Conservation (phyloP, 1,140 invertebrate genomes). For the Alviniconcha marisindica region DNA sequence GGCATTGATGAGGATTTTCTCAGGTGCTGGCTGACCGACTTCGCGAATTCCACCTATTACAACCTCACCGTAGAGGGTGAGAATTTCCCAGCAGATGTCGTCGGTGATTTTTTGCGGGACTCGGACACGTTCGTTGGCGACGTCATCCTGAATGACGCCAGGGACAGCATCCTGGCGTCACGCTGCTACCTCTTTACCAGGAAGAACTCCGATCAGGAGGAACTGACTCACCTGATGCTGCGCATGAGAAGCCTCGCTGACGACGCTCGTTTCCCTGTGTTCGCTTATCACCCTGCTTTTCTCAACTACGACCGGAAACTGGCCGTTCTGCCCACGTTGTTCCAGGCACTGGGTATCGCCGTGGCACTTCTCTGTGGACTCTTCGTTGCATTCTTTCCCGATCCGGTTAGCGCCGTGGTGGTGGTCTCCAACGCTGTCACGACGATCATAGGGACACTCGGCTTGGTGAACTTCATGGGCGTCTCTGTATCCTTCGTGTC, state of each 20-base stretch:
- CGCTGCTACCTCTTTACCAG: constrained; percentile 57
- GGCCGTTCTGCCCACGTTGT: constrained; percentile 91
- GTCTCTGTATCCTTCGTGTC: constrained; percentile 97
- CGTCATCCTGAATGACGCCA: constrained; percentile 88
- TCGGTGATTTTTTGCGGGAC: constrained; percentile 78
- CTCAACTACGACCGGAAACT: constrained; percentile 84
- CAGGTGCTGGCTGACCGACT: constrained; percentile 45
- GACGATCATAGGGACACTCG: constrained; percentile 96
- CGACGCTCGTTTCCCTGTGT: constrained; percentile 51
- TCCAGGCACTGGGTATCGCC: constrained; percentile 94
- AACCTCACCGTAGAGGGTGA: neutral
- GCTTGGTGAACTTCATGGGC: constrained; percentile 96
- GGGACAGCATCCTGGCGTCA: constrained; percentile 85
- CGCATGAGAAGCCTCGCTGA: constrained; percentile 52
- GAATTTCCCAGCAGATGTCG: constrained; percentile 23
- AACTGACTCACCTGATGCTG: constrained; percentile 57
- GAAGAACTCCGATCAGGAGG: constrained; percentile 47
- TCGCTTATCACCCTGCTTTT: constrained; percentile 58
- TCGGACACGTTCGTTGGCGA: constrained; percentile 82
- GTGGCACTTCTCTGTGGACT: constrained; percentile 94
- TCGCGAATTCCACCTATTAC: constrained; percentile 35
- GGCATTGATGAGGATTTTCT: constrained; percentile 37
- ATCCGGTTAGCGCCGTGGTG: constrained; percentile 94
- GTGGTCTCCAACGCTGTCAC: constrained; percentile 95
- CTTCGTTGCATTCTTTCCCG: constrained; percentile 96